phyloP scores from a whole-genome alignment of 2,888 invertebrate genomes.

The Pollenia griseotomentosa region DNA sequence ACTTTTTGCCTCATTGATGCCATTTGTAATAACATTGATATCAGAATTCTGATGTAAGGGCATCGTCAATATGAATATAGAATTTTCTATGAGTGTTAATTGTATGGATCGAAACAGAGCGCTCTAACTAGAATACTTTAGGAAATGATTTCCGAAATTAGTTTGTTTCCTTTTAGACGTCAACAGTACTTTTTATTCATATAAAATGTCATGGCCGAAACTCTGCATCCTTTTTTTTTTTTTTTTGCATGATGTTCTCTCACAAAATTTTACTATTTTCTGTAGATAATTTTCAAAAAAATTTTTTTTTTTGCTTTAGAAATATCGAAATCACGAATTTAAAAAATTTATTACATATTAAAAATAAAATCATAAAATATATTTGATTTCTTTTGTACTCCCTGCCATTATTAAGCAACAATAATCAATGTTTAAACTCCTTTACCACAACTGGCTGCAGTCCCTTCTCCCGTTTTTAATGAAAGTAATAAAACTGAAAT shows the following conservation, averaged over 20 bases:
- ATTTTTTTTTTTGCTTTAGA: constrained; percentile 42
- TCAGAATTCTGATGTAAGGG: too few species aligned
- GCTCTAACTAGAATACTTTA: too few species aligned
- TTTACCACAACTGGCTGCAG: not conserved
- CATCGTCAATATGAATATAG: too few species aligned
- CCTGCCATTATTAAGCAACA: constrained; percentile 21
- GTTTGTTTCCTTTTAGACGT: too few species aligned
- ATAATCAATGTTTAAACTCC: constrained; percentile 7
- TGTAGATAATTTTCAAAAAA: not conserved
- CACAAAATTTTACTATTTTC: not conserved
- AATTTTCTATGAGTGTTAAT: too few species aligned
- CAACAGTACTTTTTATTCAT: too few species aligned
- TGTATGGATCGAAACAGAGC: too few species aligned
- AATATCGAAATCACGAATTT: constrained; percentile 61
- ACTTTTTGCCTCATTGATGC: too few species aligned
- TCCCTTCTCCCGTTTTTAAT: not conserved
- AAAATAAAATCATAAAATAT: constrained; percentile 65
- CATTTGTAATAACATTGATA: too few species aligned
- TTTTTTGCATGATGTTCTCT: not conserved
- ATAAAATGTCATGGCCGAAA: too few species aligned
- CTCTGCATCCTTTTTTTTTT: too few species aligned
- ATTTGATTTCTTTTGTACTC: constrained; percentile 39
- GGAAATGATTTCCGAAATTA: too few species aligned
- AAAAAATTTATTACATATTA: constrained; percentile 38
- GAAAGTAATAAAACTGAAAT: constrained; percentile 54